Base-by-base conservation (phyloP, 2,888 invertebrate species). In the Keiferia lycopersicella region DNA sequence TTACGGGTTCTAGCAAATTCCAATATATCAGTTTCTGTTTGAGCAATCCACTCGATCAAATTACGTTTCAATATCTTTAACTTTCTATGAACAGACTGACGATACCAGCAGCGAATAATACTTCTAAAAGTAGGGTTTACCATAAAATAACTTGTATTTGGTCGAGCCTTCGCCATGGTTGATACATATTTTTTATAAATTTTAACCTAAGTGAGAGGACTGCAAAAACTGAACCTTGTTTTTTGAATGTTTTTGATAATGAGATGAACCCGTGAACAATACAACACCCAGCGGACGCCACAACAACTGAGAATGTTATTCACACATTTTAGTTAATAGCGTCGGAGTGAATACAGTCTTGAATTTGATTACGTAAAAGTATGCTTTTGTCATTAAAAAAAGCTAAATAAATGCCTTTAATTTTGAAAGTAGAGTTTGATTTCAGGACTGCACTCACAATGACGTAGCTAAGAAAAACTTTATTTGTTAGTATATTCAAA, bases 241-340 rank as follows among this genome's bases (percentile, higher is more conserved):
- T 48, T 18, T 18, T n/a, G 18, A 18, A 20, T 20, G 20, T 11
- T 51, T 22, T 22, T 38, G 48, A 48, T 63, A 48, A 30, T 20
- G 18, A 57, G 26, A 50, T 74, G 77, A 77, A 72, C 73, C 75
- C 73, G 60, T 68, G 65, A n/a, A 73, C 68, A 68, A 66, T 79
- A 75, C 76, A 61, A 88, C 87, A 88, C 86, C 81, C 81, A 85
- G 84, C 90, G 87, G 85, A 91, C 91, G 88, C 86, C 91, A 91
- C 91, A 89, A 89, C 86, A 90, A 80, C 84, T 84, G 82, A 79
- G 72, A 78, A 74, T 70, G 22, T 58, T n/a, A 30, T 26, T 56
- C n/a, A 30, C 18, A 53, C 12, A 20, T 12, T 51, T 51, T 12
- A 51, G 50, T 50, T 50, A 18, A 50, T 20, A 50, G 50, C 50